These are phyloP conservation scores for Copsychus sechellarum DNA, from an alignment of 2,113 vertebrate genomes.

Conservation along the genomic window DNA sequence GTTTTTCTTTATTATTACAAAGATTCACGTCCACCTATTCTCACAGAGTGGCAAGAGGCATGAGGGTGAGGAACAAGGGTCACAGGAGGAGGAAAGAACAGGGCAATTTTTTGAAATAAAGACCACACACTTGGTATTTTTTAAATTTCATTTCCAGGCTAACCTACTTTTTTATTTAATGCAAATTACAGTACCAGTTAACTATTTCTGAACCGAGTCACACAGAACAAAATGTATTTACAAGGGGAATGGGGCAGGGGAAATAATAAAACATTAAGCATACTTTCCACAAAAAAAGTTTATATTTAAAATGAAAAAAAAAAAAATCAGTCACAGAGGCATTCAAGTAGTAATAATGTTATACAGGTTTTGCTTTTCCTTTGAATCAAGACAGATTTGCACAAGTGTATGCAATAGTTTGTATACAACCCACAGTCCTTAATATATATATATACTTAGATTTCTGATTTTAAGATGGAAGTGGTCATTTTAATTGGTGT, in stretches of 20 bases:
- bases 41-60: slow-evolving; percentile 11
- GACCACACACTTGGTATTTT: slow-evolving; percentile 80
- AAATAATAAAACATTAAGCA: slow-evolving; percentile 92
- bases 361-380: slow-evolving; percentile 91
- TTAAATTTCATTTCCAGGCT: slow-evolving; percentile 96
- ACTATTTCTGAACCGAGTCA: slow-evolving; percentile 97
- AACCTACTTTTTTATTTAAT: slow-evolving; percentile 99
- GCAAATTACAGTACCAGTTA: slow-evolving; percentile 99
- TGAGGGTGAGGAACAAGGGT: slow-evolving; percentile 13
- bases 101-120: slow-evolving; percentile 77
- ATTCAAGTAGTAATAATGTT: slow-evolving; percentile 99
- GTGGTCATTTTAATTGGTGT: slow-evolving; percentile 82
- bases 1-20: slow-evolving; percentile 31
- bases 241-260: slow-evolving; percentile 83
- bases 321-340: slow-evolving; percentile 97
- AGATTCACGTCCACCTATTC: slow-evolving; percentile 60
- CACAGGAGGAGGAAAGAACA: slow-evolving; percentile 1
- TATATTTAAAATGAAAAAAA: slow-evolving; percentile 86
- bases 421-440: slow-evolving; percentile 75
- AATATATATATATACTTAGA: slow-evolving; percentile 74
- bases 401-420: slow-evolving; percentile 77
- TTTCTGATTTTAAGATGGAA: slow-evolving; percentile 83
- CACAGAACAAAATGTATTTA: slow-evolving; percentile 96
- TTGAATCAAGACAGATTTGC: slow-evolving; percentile 72
- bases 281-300: slow-evolving; percentile 92